phyloP scores from a whole-genome alignment of 2,113 vertebrate species.

The Vulpes lagopus region DNA sequence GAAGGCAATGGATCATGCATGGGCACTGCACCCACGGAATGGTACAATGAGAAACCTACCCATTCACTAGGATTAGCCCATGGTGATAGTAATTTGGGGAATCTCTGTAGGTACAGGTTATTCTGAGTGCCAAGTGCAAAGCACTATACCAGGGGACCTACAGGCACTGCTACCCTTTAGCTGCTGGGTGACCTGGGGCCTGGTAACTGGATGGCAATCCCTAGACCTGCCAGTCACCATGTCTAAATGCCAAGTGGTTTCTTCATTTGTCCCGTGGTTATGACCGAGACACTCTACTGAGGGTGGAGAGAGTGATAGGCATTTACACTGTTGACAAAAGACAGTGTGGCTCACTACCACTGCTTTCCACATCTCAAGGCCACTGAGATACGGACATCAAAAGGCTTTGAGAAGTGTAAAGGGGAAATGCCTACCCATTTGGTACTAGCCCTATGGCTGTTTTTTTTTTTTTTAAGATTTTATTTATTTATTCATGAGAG shows the following conservation, averaged over 20 bases:
- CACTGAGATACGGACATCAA: not conserved
- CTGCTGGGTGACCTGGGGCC: not conserved
- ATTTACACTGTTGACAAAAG: not conserved
- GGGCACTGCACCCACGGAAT: not conserved
- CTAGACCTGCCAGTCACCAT: not conserved
- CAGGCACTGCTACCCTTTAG: not conserved
- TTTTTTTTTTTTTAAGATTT: not conserved
- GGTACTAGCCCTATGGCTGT: not conserved
- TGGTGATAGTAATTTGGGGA: not conserved
- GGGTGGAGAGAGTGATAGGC: too few relatives aligned
- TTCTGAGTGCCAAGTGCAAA: not conserved
- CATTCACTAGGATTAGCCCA: rapidly evolving
- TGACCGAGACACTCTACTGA: not conserved
- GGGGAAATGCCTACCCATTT: not conserved
- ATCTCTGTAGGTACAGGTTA: rapidly evolving
- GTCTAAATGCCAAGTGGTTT: not conserved
- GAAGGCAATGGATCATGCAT: not conserved
- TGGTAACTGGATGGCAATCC: not conserved
- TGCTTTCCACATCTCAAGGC: not conserved
- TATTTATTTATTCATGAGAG: too few relatives aligned
- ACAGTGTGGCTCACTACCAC: not conserved
- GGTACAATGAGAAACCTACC: rapidly evolving
- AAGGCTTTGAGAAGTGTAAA: not conserved
- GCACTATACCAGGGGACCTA: too few relatives aligned
- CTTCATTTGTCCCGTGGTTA: not conserved